phyloP scores from a whole-genome alignment of 2,797 vertebrate species.

The Eospalax fontanierii region DNA sequence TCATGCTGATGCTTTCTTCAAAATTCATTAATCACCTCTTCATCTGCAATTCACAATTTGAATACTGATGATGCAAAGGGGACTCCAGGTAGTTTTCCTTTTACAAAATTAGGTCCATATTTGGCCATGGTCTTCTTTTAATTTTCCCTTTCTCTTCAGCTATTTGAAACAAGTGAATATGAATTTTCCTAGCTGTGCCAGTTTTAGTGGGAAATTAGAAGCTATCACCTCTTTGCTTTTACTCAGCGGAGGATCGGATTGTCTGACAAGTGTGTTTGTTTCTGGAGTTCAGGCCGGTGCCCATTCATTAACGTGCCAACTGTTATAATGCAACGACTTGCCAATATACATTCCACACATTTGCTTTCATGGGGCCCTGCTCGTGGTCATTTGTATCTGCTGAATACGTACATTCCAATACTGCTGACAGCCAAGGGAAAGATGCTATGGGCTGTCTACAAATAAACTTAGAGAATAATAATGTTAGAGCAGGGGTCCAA shows the following conservation, averaged over 20 bases:
- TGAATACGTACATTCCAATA: neutral
- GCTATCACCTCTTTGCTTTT: neutral
- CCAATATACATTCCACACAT: neutral
- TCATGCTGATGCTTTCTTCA: neutral
- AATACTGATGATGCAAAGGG: neutral
- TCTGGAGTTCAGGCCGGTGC: conserved; percentile 7
- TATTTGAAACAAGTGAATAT: neutral
- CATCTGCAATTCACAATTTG: neutral
- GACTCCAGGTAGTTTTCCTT: neutral
- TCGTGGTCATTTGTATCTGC: no score
- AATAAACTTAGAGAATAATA: neutral
- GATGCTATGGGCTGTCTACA: neutral
- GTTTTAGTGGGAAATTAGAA: neutral
- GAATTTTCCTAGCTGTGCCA: neutral
- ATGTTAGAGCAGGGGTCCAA: neutral
- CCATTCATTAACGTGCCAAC: neutral
- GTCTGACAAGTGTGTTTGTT: conserved; percentile 1
- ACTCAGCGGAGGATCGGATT: neutral
- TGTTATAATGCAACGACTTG: neutral
- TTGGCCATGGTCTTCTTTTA: neutral
- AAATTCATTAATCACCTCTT: neutral
- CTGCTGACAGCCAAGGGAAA: neutral
- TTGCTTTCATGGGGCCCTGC: neutral
- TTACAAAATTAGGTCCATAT: neutral
- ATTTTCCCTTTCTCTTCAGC: neutral